These are phyloP conservation scores for Rotaria sp. DNA, from an alignment of 2,888 invertebrate species.

Conservation along the genomic window DNA sequence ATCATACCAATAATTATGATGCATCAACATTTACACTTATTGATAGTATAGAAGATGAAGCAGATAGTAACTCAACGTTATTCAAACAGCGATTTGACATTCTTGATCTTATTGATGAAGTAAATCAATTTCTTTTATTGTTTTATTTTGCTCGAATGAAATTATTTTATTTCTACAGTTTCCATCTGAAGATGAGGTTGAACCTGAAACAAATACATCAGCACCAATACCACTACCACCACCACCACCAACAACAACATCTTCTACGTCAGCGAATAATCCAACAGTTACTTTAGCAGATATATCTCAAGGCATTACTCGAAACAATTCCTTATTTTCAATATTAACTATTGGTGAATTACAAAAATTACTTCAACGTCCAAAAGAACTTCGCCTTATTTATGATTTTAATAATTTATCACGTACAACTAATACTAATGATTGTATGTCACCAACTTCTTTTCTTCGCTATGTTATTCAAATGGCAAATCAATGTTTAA, in stretches of 20 bases:
- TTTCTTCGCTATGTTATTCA: conserved; percentile 24
- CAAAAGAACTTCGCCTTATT: conserved; percentile 15
- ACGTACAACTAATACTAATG: not conserved
- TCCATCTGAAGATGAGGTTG: conserved; percentile 11
- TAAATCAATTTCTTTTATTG: not conserved
- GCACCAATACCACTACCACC: not conserved
- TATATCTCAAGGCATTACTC: not conserved
- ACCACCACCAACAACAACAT: not conserved
- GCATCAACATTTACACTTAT: not conserved
- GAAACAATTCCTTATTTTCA: not conserved
- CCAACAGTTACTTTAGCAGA: not conserved
- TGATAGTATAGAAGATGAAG: not conserved
- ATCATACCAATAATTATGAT: not conserved
- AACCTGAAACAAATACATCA: not conserved
- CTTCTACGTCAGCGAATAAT: not conserved
- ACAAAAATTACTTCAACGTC: conserved; percentile 10
- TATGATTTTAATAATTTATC: not conserved
- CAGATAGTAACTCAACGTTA: not conserved
- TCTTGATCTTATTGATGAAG: not conserved
- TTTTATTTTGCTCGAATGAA: no score
- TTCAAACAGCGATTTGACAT: not conserved
- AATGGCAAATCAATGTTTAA: conserved; percentile 25
- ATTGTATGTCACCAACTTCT: not conserved
- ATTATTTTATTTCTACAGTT: not conserved
- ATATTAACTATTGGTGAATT: not conserved